Percentiles rank a stretch among this genome's conserved stretches.
Conservation (phyloP, 1,140 invertebrate species). For the Lepidostoma basale region DNA sequence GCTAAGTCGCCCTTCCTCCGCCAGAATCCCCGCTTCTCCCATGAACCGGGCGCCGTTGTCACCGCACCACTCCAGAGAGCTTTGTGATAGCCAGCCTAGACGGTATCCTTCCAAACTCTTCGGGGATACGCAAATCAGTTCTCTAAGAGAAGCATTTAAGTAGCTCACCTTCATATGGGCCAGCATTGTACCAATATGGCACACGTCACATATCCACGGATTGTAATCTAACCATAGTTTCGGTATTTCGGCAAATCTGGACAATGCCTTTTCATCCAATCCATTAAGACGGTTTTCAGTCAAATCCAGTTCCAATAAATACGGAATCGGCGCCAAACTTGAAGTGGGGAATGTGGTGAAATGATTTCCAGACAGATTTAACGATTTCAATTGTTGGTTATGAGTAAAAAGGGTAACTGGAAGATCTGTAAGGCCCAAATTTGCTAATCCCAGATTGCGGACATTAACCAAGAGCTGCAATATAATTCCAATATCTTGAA, state of each 20-base stretch:
- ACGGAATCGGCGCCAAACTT: constrained; percentile 61
- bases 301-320: constrained; percentile 66
- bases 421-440: constrained; percentile 60
- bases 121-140: constrained; percentile 61
- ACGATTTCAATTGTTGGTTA: constrained; percentile 52
- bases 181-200: constrained; percentile 64
- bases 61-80: constrained; percentile 61
- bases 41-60: constrained; percentile 47
- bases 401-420: constrained; percentile 61
- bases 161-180: constrained; percentile 60
- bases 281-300: constrained; percentile 67
- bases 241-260: constrained; percentile 59
- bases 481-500: constrained; percentile 58
- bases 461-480: constrained; percentile 64
- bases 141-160: constrained; percentile 57
- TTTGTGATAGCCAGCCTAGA: constrained; percentile 57
- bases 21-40: constrained; percentile 49
- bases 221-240: constrained; percentile 66
- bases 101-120: constrained; percentile 58
- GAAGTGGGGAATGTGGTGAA: constrained; percentile 63
- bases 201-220: constrained; percentile 72
- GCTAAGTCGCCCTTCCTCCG: constrained; percentile 62
- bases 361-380: constrained; percentile 65
- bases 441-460: constrained; percentile 63
- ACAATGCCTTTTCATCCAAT: constrained; percentile 63